Conservation (phyloP, 2,888 invertebrate species). For the Beris morrisii region DNA sequence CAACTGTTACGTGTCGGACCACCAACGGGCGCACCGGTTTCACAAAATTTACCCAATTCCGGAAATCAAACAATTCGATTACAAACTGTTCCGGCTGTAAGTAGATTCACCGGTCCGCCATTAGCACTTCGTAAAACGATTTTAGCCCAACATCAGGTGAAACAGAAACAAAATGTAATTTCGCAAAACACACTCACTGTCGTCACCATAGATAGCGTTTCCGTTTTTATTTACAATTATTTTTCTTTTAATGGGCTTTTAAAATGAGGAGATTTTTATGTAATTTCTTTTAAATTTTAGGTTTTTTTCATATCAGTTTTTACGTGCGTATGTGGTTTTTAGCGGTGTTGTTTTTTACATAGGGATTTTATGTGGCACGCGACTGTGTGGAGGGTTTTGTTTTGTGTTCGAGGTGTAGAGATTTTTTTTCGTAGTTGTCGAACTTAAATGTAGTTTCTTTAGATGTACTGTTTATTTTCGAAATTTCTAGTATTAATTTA, state of each 20-base stretch:
- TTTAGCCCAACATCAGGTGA: conserved; percentile 56
- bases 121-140: conserved; percentile 65
- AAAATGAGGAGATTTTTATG: neutral
- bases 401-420: too few relatives aligned
- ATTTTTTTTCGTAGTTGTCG: too few relatives aligned
- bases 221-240: conserved; percentile 7
- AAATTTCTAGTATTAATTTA: too few relatives aligned
- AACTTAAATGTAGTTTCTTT: too few relatives aligned
- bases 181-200: conserved; percentile 23
- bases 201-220: conserved; percentile 8
- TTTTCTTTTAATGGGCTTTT: neutral
- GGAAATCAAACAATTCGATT: conserved; percentile 77
- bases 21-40: conserved; percentile 61
- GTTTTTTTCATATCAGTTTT: neutral
- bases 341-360: conserved; percentile 29
- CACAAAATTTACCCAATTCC: conserved; percentile 60
- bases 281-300: neutral
- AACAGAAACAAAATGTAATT: conserved; percentile 55
- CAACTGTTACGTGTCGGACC: conserved; percentile 89
- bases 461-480: too few relatives aligned
- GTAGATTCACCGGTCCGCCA: conserved; percentile 70
- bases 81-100: conserved; percentile 85
- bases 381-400: too few relatives aligned
- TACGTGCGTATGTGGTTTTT: conserved; percentile 16
- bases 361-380: neutral